Evolutionary conservation across 2,888 invertebrate species (phyloP).

Genomic region (Pyrrhosoma nymphula): DNA sequence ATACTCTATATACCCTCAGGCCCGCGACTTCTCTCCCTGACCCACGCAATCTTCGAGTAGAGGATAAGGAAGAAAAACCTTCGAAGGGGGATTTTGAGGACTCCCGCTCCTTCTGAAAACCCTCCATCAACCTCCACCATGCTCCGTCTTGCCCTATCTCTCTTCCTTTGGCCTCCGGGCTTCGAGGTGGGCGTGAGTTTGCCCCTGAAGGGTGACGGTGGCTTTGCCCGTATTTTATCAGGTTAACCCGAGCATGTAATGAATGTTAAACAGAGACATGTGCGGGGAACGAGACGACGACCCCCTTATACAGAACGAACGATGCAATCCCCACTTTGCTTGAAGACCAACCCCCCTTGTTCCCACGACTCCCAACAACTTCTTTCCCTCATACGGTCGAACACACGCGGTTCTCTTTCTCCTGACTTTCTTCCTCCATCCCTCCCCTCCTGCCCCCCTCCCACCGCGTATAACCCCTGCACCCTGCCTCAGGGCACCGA

Average conservation of each 20-base stretch:
- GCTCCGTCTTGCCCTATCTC: slow-evolving; percentile 55
- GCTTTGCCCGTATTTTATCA: slow-evolving; percentile 50
- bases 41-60: slow-evolving; percentile 27
- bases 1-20: not conserved
- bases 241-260: slow-evolving; percentile 70
- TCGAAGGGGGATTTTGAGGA: not conserved
- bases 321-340: slow-evolving; percentile 34
- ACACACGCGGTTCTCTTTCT: not conserved
- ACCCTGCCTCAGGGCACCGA: not conserved
- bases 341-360: not conserved
- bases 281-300: slow-evolving; percentile 51
- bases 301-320: slow-evolving; percentile 55
- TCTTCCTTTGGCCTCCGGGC: slow-evolving; percentile 40
- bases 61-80: slow-evolving; percentile 14
- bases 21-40: slow-evolving; percentile 46
- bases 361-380: no score
- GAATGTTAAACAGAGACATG: slow-evolving; percentile 71
- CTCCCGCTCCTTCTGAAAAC: not conserved
- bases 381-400: not conserved
- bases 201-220: not conserved
- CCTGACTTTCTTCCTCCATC: not conserved
- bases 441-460: not conserved
- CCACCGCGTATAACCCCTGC: not conserved
- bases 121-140: not conserved
- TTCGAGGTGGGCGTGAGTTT: not conserved